Conservation (phyloP, 2,797 vertebrate genomes). For the Selene dorsalis region DNA sequence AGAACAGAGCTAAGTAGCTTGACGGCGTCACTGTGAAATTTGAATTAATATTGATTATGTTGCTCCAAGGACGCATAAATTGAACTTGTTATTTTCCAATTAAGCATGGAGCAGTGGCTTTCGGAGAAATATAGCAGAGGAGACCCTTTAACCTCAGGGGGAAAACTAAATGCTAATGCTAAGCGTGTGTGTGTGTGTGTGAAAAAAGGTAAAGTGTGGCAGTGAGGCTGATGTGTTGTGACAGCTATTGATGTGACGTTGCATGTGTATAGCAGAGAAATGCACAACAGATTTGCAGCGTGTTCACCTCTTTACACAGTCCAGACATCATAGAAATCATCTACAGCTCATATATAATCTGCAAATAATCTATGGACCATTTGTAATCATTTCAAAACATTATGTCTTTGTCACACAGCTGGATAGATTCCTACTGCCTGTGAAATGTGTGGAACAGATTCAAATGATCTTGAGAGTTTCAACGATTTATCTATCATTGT, state of each 20-base stretch:
- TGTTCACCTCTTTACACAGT: slow-evolving; percentile 31
- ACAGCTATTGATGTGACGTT: slow-evolving; percentile 77
- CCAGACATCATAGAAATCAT: slow-evolving; percentile 29
- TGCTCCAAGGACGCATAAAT: slow-evolving; percentile 78
- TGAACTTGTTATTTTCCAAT: slow-evolving; percentile 80
- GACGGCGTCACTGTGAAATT: slow-evolving; percentile 75
- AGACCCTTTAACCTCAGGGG: slow-evolving; percentile 54
- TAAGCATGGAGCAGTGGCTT: slow-evolving; percentile 67
- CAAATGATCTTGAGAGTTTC: background rate
- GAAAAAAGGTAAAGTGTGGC: slow-evolving; percentile 66
- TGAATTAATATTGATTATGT: slow-evolving; percentile 83
- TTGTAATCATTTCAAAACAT: slow-evolving; percentile 28
- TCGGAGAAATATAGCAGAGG: slow-evolving; percentile 50
- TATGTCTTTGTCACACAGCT: slow-evolving; percentile 25
- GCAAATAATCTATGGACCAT: slow-evolving; percentile 6
- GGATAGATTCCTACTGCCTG: background rate
- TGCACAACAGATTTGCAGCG: slow-evolving; percentile 14
- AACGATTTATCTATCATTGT: background rate
- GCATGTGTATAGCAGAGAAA: slow-evolving; percentile 49
- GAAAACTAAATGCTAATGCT: slow-evolving; percentile 67
- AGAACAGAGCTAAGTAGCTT: slow-evolving; percentile 69
- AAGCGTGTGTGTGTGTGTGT: slow-evolving; percentile 51
- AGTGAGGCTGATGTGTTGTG: slow-evolving; percentile 69
- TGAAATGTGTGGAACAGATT: slow-evolving; percentile 32
- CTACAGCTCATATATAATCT: slow-evolving; percentile 14